Base-by-base conservation (phyloP, 1,140 invertebrate genomes). In the Drosophila guanche region DNA sequence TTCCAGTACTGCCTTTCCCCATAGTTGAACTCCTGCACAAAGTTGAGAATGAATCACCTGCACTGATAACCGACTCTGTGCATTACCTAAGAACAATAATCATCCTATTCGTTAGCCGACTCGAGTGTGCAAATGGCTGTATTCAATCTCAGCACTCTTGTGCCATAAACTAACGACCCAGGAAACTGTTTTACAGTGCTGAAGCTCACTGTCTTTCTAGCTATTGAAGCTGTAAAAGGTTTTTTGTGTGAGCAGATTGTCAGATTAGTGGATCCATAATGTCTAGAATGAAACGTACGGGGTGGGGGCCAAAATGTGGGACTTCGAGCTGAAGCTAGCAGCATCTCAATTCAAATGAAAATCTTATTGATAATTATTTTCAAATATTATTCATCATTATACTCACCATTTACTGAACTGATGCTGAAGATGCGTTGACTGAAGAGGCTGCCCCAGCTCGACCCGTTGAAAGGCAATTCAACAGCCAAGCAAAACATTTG, bases 351-450 rank as follows among this genome's bases (percentile, higher is more conserved):
- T 12, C 29, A 47, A 63, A 67, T 42, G 67, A 51, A 23, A 22
- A 52, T 46, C 53, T 22, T 57, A 16, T 53, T 71, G 41, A 57
- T 75, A 79, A 57, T 76, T 51, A 60, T 59, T 69, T 22, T 40
- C 27, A 69, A 69, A 69, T 69, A 69, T 37, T 68, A 68, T 56
- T 68, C 48, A 68, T 47, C 41, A 20, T 52, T 52, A 54, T 75
- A 79, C 80, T 85, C 57, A 85, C 80, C 81, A 68, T 55, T 65
- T 59, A 45, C 46, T 50, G 29, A 43, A 40, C 57, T 68, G 56
- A 60, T 57, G 78, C 25, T 42, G 42, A 48, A 23, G 25, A 42
- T 42, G 41, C 58, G 16, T 58, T n/a, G 20, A 22, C 20, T 14
- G 25, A 25, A 14, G 47, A 33, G 58, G 53, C 54, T 45, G 50